phyloP scores from a whole-genome alignment of 2,797 vertebrate genomes.

The Darevskia nairensis region DNA sequence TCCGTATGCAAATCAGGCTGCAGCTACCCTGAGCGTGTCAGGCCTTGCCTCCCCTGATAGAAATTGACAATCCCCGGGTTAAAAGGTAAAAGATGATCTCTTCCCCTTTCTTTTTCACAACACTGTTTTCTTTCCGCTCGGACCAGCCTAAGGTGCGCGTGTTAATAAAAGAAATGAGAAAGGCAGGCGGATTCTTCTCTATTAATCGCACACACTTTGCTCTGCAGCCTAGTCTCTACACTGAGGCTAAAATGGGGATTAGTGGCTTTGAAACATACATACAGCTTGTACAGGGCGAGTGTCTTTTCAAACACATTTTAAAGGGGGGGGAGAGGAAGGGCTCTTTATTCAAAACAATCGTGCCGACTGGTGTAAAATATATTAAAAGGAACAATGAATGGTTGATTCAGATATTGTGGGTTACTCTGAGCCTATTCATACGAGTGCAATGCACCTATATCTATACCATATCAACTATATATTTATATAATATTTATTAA shows the following conservation, averaged over 20 bases:
- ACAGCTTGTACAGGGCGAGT: conserved; percentile 5
- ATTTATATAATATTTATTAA: not conserved
- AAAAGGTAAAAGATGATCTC: conserved; percentile 68
- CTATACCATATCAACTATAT: not conserved
- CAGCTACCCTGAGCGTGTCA: conserved; percentile 62
- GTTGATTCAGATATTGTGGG: not conserved
- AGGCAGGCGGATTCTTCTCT: conserved; percentile 21
- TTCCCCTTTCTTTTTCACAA: conserved; percentile 31
- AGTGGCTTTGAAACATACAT: conserved; percentile 55
- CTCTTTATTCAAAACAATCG: conserved; percentile 22
- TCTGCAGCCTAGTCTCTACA: conserved; percentile 42
- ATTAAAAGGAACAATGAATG: conserved; percentile 7
- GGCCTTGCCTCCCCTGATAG: conserved; percentile 55
- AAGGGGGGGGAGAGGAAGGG: not conserved
- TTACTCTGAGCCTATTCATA: not conserved
- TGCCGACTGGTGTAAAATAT: not conserved
- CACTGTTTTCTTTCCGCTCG: conserved; percentile 39
- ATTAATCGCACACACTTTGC: conserved; percentile 36
- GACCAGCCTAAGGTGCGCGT: conserved; percentile 38
- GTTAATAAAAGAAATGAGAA: conserved; percentile 55
- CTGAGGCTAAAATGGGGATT: conserved; percentile 68
- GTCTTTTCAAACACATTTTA: conserved; percentile 20
- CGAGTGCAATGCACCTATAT: not conserved
- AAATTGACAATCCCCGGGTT: conserved; percentile 67
- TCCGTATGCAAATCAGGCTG: conserved; percentile 78